Conservation (phyloP, 2,113 vertebrate genomes). For the Lathamus discolor region DNA sequence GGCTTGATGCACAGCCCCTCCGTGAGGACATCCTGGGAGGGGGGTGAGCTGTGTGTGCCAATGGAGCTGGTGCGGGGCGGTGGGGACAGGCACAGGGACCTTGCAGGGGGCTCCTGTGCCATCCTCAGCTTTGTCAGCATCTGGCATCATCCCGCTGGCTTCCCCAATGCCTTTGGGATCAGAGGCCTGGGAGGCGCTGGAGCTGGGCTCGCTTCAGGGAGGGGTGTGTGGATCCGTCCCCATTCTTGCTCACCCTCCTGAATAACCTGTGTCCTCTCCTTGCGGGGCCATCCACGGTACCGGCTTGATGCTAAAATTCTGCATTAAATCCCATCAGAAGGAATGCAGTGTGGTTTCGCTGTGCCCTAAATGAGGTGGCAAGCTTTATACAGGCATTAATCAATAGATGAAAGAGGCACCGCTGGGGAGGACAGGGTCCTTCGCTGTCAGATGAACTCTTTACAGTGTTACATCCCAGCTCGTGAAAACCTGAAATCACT, state of each 20-base stretch:
- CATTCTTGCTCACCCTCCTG: background rate
- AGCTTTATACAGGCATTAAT: background rate
- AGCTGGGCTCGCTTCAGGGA: fast-evolving
- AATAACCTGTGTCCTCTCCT: background rate
- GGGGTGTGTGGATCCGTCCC: background rate
- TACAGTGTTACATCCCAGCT: background rate
- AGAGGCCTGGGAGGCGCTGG: fast-evolving
- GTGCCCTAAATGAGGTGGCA: background rate
- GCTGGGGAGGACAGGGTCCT: background rate
- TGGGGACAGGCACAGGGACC: background rate
- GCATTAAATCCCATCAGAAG: background rate
- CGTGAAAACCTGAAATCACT: background rate
- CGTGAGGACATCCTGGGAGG: fast-evolving
- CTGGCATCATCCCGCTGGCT: background rate
- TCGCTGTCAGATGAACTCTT: background rate
- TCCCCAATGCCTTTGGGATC: fast-evolving
- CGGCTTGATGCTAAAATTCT: background rate
- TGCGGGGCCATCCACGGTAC: background rate
- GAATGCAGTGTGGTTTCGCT: background rate
- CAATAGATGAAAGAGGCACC: background rate
- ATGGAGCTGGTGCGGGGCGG: background rate
- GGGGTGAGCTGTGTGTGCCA: fast-evolving
- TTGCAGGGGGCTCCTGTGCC: fast-evolving
- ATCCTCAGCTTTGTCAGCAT: fast-evolving
- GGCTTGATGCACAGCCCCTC: background rate